Percentiles rank a stretch among this genome's conserved stretches.
Conservation (phyloP, 1,140 invertebrate genomes). For the Drosophila orosa region DNA sequence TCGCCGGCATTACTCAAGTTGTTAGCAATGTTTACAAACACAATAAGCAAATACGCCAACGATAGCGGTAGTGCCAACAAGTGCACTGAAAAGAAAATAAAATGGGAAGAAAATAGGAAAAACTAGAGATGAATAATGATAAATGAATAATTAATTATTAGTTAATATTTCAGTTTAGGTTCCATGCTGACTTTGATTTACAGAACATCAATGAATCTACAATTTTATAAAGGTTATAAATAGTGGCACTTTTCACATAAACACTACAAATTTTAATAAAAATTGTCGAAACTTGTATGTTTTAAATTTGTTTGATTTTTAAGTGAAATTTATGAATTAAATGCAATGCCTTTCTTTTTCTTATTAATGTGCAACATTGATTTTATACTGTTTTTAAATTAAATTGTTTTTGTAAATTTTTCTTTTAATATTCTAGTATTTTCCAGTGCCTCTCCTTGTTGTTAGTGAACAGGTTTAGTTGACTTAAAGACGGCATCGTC, state of each 20-base stretch:
- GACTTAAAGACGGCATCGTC: constrained; percentile 59
- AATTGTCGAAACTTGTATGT: no score
- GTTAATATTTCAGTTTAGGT: no score
- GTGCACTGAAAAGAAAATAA: not conserved
- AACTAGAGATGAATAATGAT: not conserved
- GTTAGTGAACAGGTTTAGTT: constrained; percentile 58
- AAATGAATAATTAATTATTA: not conserved
- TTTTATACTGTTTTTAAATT: no score
- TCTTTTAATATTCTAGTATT: not conserved
- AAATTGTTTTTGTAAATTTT: not conserved
- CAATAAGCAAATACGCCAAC: constrained; percentile 75
- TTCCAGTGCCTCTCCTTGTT: constrained; percentile 11
- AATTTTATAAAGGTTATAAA: not conserved
- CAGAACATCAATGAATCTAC: no score
- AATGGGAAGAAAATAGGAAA: no score
- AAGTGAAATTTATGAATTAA: no score
- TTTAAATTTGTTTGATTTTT: no score
- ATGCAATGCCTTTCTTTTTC: no score
- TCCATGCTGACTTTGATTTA: not conserved
- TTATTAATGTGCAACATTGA: no score
- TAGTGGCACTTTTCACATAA: no score
- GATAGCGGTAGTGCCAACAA: constrained; percentile 24
- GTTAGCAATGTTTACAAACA: constrained; percentile 82
- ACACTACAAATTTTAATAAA: no score
- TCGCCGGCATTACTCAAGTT: constrained; percentile 82